These are phyloP conservation scores for Tupiocoris notatus DNA, from an alignment of 2,888 invertebrate genomes.

Conservation along the genomic window DNA sequence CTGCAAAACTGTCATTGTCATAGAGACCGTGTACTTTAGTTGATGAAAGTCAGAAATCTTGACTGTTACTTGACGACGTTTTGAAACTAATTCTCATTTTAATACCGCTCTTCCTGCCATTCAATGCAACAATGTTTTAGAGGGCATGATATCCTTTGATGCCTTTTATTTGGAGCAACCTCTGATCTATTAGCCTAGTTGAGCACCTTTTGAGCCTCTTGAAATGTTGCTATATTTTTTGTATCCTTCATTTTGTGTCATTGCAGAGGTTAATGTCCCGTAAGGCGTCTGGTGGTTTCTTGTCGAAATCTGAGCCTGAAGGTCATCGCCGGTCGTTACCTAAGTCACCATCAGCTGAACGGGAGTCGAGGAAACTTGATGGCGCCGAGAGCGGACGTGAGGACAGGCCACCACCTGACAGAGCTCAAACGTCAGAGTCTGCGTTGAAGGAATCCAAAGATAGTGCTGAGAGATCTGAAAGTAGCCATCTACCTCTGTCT, in stretches of 20 bases:
- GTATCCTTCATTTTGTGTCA: background rate
- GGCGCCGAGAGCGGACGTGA: background rate
- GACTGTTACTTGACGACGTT: no score
- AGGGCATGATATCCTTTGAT: no score
- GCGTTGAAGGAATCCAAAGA: background rate
- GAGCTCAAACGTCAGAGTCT: background rate
- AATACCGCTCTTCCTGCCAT: no score
- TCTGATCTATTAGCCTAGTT: no score
- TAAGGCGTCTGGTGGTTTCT: background rate
- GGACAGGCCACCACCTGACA: background rate
- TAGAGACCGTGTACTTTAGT: no score
- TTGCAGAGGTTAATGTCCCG: constrained; percentile 8
- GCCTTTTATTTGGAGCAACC: no score
- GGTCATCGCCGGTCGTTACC: background rate
- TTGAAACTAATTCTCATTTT: no score
- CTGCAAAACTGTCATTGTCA: no score
- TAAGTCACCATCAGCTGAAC: background rate
- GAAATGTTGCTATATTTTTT: no score
- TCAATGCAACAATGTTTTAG: no score
- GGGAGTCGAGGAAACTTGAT: background rate
- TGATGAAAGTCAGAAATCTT: no score
- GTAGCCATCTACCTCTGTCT: background rate
- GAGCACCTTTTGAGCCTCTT: no score
- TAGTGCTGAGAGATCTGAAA: background rate
- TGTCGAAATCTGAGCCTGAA: constrained; percentile 10